Evolutionary conservation across 2,113 vertebrate species (phyloP), one percentile per base, ranked within the genome.

Genomic region (Quiscalus mexicanus): DNA sequence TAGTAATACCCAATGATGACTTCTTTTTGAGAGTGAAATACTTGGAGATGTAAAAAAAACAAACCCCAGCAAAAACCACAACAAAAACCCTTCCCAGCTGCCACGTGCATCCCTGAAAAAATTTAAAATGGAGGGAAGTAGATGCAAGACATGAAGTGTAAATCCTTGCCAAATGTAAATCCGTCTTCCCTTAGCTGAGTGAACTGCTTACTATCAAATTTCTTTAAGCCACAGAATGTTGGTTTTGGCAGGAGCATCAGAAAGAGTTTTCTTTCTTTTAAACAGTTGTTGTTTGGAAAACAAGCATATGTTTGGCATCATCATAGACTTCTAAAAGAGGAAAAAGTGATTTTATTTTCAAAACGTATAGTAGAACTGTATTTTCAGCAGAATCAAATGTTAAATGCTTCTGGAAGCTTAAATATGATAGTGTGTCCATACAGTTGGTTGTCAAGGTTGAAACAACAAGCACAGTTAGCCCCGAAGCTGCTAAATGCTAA

Each of bases 271-370:
- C 90, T 94, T 84, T 79, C 93, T 94, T 96, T 89, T 93, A 92
- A 97, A 93, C 97, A 98, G 96, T 97, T 97, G 98, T 97, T 98
- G 96, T 98, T 98, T 98, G 97, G 98, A 98, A 97, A 97, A 95
- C 92, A 97, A 97, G 88, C 97, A 98, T 98, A 97, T 98, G 97
- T 96, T 88, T 96, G 90, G 95, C 80, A 91, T 96, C 89, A 60
- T 71, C 80, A 69, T 84, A 41, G 63, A 28, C 91, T 96, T 97
- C 95, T 95, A 86, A 94, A 93, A 95, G 93, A 93, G 69, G 71
- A 94, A 82, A 92, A 96, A 96, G 83, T 93, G 64, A 22, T 79
- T 95, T 95, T 96, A 81, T 97, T 95, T 97, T 96, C 60, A 86
- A 97, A 97, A 95, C 92, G 64, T 92, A 59, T 56, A 86, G 74